Evolutionary conservation across 1,140 invertebrate species (phyloP).

Genomic region (Mamestra configurata): DNA sequence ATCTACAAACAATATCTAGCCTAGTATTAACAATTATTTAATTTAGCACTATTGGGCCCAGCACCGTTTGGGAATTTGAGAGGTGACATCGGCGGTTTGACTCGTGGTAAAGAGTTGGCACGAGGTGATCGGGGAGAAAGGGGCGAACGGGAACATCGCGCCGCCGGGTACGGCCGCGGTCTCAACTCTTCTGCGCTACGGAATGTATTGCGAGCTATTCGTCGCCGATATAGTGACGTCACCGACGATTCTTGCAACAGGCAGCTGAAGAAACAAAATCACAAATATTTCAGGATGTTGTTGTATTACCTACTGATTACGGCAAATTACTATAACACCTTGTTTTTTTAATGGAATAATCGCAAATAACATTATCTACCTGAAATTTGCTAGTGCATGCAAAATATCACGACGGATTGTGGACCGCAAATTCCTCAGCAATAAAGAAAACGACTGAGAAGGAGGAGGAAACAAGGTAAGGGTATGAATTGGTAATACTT

Average conservation of each 20-base stretch:
- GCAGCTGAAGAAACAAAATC: constrained; percentile 66
- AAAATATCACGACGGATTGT: neutral
- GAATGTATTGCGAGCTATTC: constrained; percentile 70
- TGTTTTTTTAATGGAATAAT: no score
- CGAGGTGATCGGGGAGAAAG: constrained; percentile 70
- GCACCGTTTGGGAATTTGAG: constrained; percentile 66
- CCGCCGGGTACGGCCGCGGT: constrained; percentile 71
- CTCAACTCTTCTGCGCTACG: constrained; percentile 80
- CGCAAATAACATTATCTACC: no score
- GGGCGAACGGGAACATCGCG: constrained; percentile 67
- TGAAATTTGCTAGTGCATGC: neutral
- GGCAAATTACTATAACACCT: no score
- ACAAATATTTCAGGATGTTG: neutral
- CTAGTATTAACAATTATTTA: constrained; percentile 9
- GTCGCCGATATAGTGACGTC: constrained; percentile 74
- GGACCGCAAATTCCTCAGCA: neutral
- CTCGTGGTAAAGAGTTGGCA: constrained; percentile 72
- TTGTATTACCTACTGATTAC: no score
- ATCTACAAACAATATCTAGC: neutral
- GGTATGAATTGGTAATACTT: neutral
- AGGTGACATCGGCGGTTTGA: constrained; percentile 62
- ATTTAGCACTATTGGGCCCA: constrained; percentile 4
- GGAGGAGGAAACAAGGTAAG: neutral
- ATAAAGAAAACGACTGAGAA: neutral
- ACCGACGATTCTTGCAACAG: constrained; percentile 78